A percentile compares a stretch with the other conserved stretches of the same genome.
phyloP scores from a whole-genome alignment of 2,888 invertebrate genomes.

The Tetragnatha montana region DNA sequence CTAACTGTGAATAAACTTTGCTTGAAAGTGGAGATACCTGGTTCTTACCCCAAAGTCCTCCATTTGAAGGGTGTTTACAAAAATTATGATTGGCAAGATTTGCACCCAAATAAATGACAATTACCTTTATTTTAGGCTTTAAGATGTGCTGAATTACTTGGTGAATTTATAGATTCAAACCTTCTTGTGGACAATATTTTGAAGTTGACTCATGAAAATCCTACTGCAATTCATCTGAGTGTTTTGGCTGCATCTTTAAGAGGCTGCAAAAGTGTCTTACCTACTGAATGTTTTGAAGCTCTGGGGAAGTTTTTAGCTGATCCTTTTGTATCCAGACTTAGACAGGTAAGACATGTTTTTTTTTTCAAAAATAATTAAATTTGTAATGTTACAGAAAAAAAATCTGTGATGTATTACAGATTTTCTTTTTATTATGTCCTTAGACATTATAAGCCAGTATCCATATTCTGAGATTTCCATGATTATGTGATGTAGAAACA shows the following conservation, averaged over 20 bases:
- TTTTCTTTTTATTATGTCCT: no score
- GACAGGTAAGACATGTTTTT: conserved; percentile 78
- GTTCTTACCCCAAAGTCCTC: no score
- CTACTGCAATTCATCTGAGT: conserved; percentile 79
- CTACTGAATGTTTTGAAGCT: conserved; percentile 79
- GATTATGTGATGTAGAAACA: no score
- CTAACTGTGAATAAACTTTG: no score
- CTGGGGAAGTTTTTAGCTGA: conserved; percentile 81
- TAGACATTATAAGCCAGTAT: no score
- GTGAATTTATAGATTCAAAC: conserved; percentile 84
- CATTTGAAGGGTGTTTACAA: no score
- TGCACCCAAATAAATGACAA: neutral
- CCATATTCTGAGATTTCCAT: no score
- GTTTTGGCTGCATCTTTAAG: conserved; percentile 81
- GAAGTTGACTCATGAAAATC: conserved; percentile 80
- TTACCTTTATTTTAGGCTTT: conserved; percentile 78
- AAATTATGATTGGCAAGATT: no score
- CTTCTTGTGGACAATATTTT: conserved; percentile 84
- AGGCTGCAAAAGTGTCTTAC: conserved; percentile 79
- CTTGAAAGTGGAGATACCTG: no score
- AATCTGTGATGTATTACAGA: no score
- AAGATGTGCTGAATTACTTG: conserved; percentile 83
- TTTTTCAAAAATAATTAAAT: neutral
- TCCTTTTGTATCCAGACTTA: conserved; percentile 80
- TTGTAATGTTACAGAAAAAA: no score